Conservation (phyloP, 2,888 invertebrate species). For the Amaurobius ferox region DNA sequence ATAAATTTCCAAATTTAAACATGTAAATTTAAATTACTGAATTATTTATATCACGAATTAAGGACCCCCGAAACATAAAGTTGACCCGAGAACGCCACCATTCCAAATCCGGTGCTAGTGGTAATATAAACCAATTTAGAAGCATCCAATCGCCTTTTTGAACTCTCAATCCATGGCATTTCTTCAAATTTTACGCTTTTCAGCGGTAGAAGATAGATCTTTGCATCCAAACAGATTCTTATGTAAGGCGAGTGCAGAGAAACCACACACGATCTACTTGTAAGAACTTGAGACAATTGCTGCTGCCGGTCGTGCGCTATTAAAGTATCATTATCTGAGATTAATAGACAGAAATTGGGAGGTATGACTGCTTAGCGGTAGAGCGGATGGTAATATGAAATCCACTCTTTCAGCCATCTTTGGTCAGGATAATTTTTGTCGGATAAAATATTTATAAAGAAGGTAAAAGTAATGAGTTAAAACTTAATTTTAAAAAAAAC, state of each 20-base stretch:
- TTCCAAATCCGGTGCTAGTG: too few species aligned
- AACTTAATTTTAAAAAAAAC: too few species aligned
- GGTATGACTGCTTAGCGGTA: conserved; percentile 28
- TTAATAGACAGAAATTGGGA: conserved; percentile 67
- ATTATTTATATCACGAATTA: too few species aligned
- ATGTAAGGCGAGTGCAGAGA: not conserved
- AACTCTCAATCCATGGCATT: not conserved
- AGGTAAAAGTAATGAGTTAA: too few species aligned
- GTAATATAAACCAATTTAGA: too few species aligned
- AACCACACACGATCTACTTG: not conserved
- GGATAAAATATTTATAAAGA: too few species aligned
- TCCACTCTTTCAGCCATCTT: not conserved
- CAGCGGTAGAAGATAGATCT: not conserved
- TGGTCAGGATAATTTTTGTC: not conserved
- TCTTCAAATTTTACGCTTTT: conserved; percentile 16
- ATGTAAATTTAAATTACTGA: too few species aligned
- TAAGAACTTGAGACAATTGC: conserved; percentile 33
- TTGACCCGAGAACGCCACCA: too few species aligned
- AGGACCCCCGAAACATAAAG: too few species aligned
- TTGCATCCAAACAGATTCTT: not conserved
- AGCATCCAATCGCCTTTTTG: not conserved
- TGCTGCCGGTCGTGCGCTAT: conserved; percentile 44
- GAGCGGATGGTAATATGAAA: not conserved
- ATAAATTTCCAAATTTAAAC: too few species aligned
- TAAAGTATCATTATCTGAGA: conserved; percentile 53